Base-by-base conservation (phyloP, 2,888 invertebrate genomes). In the Apodemia mormo region DNA sequence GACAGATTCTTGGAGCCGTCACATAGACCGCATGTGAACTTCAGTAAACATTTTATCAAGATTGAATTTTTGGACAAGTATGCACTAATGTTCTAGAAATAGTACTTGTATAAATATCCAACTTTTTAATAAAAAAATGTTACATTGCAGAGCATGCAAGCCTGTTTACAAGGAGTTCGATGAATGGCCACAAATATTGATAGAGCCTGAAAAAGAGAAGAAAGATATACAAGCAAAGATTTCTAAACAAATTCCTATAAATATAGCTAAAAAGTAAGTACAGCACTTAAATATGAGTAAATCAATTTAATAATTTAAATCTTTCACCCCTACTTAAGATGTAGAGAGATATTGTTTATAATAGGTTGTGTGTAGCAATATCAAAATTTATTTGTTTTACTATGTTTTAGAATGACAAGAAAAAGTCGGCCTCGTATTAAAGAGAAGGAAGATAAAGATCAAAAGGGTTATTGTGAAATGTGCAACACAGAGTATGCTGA, bases 381-480 rank as follows among this genome's bases (percentile, higher is more conserved):
- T 40, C 7, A 40, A 45, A 12, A 45, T 45, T 10, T 12, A 45
- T 45, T 12, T 45, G 45, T 45, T 12, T 45, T 45, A 3, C 3
- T 37, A 52, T 71, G 14, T 80, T 89, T 74, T 86, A 94, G 94
- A 87, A 94, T 94, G 94, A 94, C 94, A 72, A 89, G 94, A 76
- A 94, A 94, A 79, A 90, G 89, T 78, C 86, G 92, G 14, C 91
- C 90, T 8, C 85, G 92, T 66, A 85, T 90, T 68, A 92, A 92
- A 73, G 93, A 93, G 70, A 87, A 84, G 67, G 88, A 90, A 70
- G 90, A 90, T 69, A 88, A 87, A 73, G 92, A 90, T 73, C 80
- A 80, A 54, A 88, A 88, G 64, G 97, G 97, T 29, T 97, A 96
- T 82, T 97, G 97, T 90, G 96, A 97, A 89, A 96, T 97, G 85